Evolutionary conservation across 2,797 vertebrate species (phyloP).

Genomic region (Leptoclinus maculatus): DNA sequence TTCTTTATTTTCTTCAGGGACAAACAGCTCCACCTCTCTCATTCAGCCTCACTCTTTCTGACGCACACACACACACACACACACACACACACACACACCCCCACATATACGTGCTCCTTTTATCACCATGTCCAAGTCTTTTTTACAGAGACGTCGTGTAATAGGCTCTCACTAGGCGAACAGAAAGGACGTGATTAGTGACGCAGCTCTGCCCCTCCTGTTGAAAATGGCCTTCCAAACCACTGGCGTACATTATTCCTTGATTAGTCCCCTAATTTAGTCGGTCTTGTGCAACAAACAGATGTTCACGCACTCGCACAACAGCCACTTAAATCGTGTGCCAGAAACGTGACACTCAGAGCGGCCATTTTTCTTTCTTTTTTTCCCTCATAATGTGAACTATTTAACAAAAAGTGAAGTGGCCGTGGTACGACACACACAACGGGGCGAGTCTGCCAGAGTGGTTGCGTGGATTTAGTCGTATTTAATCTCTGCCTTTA

Average conservation of each 20-base stretch:
- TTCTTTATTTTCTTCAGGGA: constrained; percentile 27
- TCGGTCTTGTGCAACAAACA: constrained; percentile 43
- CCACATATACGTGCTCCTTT: constrained; percentile 5
- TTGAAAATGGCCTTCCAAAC: constrained; percentile 49
- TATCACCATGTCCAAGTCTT: not conserved
- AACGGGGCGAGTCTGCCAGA: not conserved
- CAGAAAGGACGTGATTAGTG: constrained; percentile 50
- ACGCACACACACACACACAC: not conserved
- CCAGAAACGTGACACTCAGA: constrained; percentile 6
- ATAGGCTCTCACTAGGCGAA: not conserved
- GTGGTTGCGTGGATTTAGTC: not conserved
- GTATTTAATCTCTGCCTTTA: constrained; percentile 15
- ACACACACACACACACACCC: not conserved
- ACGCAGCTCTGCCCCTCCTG: constrained; percentile 37
- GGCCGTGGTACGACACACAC: not conserved
- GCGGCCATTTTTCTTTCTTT: constrained; percentile 9
- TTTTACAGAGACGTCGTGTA: constrained; percentile 20
- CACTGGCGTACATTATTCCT: constrained; percentile 48
- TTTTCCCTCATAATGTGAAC: constrained; percentile 7
- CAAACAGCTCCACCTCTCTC: constrained; percentile 59
- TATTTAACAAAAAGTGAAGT: constrained; percentile 15
- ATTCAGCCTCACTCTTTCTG: not conserved
- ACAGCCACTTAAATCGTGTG: constrained; percentile 1
- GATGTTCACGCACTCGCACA: constrained; percentile 29
- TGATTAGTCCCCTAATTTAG: constrained; percentile 48